Percentiles rank a stretch among this genome's conserved stretches.
Conservation (phyloP, 2,797 vertebrate species). For the Sitta carolinensis region DNA sequence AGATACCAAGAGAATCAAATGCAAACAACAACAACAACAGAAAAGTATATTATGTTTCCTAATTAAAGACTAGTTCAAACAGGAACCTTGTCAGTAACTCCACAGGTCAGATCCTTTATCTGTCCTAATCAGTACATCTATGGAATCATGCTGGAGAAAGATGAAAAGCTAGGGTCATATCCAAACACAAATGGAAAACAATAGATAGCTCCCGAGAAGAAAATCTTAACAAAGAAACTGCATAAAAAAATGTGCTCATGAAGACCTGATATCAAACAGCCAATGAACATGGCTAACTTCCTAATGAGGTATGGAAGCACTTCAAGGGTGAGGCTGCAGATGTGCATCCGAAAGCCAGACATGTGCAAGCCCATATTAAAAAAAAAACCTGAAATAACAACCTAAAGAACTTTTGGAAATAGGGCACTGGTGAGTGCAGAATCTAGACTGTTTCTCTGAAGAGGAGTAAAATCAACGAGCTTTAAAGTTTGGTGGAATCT, state of each 20-base stretch:
- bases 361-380: background rate
- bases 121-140: constrained; percentile 14
- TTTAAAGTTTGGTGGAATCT: background rate
- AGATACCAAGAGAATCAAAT: constrained; percentile 4
- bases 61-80: constrained; percentile 40
- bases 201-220: constrained; percentile 24
- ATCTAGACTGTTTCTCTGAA: background rate
- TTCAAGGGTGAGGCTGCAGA: background rate
- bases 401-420: background rate
- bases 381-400: background rate
- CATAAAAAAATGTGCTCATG: background rate
- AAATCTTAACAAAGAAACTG: background rate
- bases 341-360: background rate
- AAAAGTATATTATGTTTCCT: background rate
- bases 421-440: background rate
- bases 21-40: background rate
- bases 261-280: background rate
- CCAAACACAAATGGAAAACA: constrained; percentile 38
- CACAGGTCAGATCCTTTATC: constrained; percentile 26
- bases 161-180: constrained; percentile 42
- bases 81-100: constrained; percentile 21
- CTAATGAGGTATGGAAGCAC: background rate
- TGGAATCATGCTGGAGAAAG: background rate
- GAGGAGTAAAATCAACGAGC: background rate
- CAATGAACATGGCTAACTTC: background rate